Percentiles rank a stretch among this genome's conserved stretches.
These are phyloP conservation scores for Odobenus rosmarus DNA, from an alignment of 2,113 vertebrate genomes.

Conservation along the genomic window DNA sequence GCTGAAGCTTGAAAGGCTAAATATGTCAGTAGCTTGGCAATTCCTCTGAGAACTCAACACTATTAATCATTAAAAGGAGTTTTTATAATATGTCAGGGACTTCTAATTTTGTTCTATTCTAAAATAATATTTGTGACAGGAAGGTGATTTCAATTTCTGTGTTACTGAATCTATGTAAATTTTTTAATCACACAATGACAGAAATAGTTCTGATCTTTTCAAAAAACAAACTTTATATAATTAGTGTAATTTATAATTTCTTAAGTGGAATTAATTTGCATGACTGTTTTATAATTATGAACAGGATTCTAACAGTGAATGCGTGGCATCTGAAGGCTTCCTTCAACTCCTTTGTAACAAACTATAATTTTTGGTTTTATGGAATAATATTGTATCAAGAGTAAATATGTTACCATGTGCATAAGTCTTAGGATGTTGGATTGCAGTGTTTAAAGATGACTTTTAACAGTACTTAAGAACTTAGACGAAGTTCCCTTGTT, in stretches of 20 bases:
- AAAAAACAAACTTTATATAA: not conserved
- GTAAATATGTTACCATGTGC: not conserved
- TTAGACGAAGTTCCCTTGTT: not conserved
- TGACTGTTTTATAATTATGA: not conserved
- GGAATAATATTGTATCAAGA: not conserved
- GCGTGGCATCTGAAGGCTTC: not conserved
- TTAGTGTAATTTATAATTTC: slow-evolving; percentile 16
- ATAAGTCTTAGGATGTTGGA: not conserved
- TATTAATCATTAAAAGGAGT: not conserved
- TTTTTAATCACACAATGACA: not conserved
- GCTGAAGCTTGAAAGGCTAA: not conserved
- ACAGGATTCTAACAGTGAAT: not conserved
- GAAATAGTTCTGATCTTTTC: not conserved
- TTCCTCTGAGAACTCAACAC: not conserved
- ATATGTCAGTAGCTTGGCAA: not conserved
- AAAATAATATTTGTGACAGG: not conserved
- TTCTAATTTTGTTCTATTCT: not conserved
- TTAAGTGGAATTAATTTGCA: not conserved
- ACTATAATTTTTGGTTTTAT: not conserved
- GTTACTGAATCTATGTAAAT: not conserved
- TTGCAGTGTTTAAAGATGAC: not conserved
- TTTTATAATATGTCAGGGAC: not conserved
- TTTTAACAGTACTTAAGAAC: not conserved
- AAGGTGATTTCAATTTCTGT: slow-evolving; percentile 15
- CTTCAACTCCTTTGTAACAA: not conserved